Percentiles rank a stretch among this genome's conserved stretches.
These are phyloP conservation scores for Ctenoplectra terminalis DNA, from an alignment of 1,140 invertebrate genomes.

Conservation along the genomic window DNA sequence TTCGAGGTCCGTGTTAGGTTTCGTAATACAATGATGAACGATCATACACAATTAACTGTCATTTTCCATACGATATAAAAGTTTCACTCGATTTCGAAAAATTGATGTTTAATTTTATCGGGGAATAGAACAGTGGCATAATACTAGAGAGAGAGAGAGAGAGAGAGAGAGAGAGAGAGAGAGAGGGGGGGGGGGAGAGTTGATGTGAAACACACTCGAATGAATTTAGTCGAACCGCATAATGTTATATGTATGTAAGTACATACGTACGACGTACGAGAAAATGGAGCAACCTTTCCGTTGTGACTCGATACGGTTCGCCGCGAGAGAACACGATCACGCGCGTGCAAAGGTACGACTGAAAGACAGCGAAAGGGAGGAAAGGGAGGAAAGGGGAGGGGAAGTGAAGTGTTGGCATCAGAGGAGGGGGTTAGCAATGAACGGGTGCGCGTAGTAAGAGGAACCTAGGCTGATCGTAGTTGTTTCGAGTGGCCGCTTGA, in stretches of 20 bases:
- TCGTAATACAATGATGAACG: background rate
- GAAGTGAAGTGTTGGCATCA: constrained; percentile 7
- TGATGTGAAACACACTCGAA: background rate
- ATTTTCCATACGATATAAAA: background rate
- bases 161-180: too few species aligned
- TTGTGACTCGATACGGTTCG: constrained; percentile 19
- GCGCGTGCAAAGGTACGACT: constrained; percentile 24
- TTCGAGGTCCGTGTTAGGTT: too few species aligned
- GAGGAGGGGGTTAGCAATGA: constrained; percentile 34
- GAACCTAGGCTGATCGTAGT: constrained; percentile 53
- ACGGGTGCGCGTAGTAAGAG: constrained; percentile 39
- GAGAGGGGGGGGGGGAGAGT: background rate
- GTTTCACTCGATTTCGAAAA: background rate
- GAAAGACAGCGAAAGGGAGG: constrained; percentile 30
- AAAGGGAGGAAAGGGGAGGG: background rate
- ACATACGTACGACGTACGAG: background rate
- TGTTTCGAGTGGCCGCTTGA: constrained; percentile 50
- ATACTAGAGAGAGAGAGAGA: too few species aligned
- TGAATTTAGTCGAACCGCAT: background rate
- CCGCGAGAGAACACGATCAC: constrained; percentile 24
- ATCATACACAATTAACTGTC: background rate
- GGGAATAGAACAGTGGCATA: too few species aligned
- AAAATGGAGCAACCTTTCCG: constrained; percentile 7
- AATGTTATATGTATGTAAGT: background rate
- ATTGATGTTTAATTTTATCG: background rate